Evolutionary conservation across 1,140 invertebrate genomes (phyloP).

Genomic region (Lutraria rhynchaena): DNA sequence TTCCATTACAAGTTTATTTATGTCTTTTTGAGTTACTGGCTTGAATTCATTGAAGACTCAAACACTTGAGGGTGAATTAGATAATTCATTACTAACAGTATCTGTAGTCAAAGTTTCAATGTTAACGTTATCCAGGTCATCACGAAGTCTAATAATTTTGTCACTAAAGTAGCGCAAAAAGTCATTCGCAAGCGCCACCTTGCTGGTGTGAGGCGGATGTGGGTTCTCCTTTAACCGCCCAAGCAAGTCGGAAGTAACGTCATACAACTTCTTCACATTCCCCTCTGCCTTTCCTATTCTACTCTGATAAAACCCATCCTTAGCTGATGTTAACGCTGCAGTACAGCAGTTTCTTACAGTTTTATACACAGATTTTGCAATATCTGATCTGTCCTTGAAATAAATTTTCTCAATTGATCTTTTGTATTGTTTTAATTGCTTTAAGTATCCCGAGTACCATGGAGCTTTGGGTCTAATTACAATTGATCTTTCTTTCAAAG

Average conservation of each 20-base stretch:
- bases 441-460: conserved; percentile 31
- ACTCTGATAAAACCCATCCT: neutral
- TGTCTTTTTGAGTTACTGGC: too few species aligned
- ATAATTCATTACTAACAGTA: too few species aligned
- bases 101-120: too few species aligned
- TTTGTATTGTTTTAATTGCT: too few species aligned
- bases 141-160: conserved; percentile 2
- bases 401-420: neutral
- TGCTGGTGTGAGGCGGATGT: conserved; percentile 17
- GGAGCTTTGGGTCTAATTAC: conserved; percentile 3
- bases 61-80: too few species aligned
- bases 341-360: too few species aligned
- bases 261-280: conserved; percentile 18
- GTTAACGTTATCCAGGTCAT: conserved; percentile 12
- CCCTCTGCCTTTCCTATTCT: conserved; percentile 14
- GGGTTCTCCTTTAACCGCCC: conserved; percentile 23
- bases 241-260: too few species aligned
- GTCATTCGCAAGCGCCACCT: conserved; percentile 6
- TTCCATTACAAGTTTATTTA: too few species aligned
- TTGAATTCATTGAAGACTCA: too few species aligned
- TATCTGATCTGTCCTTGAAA: too few species aligned
- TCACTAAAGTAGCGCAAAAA: conserved; percentile 3
- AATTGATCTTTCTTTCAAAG: too few species aligned
- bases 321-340: neutral
- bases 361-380: too few species aligned